Conservation (phyloP, 2,113 vertebrate species). For the Pterocles orientalis region DNA sequence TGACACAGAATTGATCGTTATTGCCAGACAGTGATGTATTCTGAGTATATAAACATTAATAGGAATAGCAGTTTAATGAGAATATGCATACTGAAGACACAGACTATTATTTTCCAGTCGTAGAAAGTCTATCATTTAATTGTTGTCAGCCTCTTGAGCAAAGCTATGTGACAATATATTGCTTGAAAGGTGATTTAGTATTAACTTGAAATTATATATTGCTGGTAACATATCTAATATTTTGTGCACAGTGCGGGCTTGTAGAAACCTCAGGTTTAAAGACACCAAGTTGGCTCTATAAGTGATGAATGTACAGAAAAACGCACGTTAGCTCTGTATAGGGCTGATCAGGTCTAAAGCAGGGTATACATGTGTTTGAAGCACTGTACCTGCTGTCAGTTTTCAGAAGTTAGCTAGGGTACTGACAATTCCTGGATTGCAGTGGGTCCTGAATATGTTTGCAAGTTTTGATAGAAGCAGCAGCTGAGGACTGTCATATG, state of each 20-base stretch:
- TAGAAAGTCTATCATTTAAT: background rate
- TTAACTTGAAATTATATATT: background rate
- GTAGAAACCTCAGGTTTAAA: background rate
- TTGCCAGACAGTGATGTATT: background rate
- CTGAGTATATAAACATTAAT: background rate
- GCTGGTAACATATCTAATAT: background rate
- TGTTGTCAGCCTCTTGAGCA: background rate
- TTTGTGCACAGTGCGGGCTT: background rate
- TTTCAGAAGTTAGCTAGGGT: background rate
- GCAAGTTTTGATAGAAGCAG: background rate
- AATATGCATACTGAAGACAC: background rate
- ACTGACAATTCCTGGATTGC: background rate
- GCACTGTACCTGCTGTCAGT: background rate
- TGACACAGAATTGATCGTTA: background rate
- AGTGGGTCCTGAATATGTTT: background rate
- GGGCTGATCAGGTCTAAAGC: background rate
- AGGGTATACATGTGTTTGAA: background rate
- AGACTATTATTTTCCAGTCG: background rate
- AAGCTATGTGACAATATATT: background rate
- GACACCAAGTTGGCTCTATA: background rate
- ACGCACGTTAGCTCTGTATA: background rate
- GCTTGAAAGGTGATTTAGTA: background rate
- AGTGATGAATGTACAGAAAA: fast-evolving
- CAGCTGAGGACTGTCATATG: background rate
- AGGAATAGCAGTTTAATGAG: background rate